Percentiles rank a stretch among this genome's conserved stretches.
phyloP scores from a whole-genome alignment of 2,888 invertebrate genomes.

The Eledona agricola region DNA sequence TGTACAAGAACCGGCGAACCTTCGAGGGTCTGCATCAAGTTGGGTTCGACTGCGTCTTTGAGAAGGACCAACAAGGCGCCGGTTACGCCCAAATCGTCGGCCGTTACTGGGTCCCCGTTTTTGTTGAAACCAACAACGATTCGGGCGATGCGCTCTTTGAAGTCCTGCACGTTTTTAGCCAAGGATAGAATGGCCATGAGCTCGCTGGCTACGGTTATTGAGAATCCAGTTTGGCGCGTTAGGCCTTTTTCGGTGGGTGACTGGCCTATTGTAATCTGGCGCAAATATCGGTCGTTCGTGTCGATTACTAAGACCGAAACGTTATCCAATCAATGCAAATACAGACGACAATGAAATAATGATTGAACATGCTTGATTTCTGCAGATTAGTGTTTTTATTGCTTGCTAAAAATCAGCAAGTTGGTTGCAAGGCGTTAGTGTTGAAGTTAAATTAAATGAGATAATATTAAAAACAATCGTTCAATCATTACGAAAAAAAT shows the following conservation, averaged over 20 bases:
- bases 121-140: constrained; percentile 93
- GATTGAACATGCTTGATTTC: too few species aligned
- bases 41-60: constrained; percentile 95
- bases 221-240: constrained; percentile 84
- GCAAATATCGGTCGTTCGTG: constrained; percentile 92
- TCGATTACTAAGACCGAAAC: too few species aligned
- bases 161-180: constrained; percentile 83
- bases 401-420: too few species aligned
- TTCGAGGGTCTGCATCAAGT: constrained; percentile 96
- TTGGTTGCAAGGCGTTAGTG: too few species aligned
- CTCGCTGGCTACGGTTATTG: constrained; percentile 96
- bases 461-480: too few species aligned
- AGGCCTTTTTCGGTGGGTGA: constrained; percentile 91
- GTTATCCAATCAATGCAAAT: too few species aligned
- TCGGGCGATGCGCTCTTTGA: constrained; percentile 84
- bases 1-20: constrained; percentile 97
- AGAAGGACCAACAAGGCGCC: constrained; percentile 93
- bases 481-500: too few species aligned
- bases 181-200: constrained; percentile 98
- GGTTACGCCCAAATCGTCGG: constrained; percentile 78
- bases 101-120: constrained; percentile 58
- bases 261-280: constrained; percentile 93
- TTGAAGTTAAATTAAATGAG: too few species aligned
- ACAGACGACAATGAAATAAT: too few species aligned
- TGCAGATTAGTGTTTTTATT: too few species aligned